Evolutionary conservation across 2,797 vertebrate species (phyloP), one percentile per base, ranked within the genome.

Genomic region (Cyprinodon diabolis): DNA sequence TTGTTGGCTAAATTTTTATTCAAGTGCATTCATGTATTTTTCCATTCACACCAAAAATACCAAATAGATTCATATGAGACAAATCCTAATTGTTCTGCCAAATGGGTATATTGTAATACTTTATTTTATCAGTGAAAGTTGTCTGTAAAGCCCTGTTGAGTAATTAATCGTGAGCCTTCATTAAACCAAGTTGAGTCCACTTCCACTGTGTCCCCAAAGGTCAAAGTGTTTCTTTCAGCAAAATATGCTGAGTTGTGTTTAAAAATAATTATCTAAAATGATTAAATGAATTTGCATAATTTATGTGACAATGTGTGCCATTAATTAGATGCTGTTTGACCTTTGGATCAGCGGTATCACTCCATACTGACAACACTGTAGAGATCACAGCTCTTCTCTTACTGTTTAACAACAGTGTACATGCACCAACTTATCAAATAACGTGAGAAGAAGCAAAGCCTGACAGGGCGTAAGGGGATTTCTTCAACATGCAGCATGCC

Each of bases 211-310:
- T 72, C 72, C 78, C 57, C 15, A 84, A 85, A 90, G 84, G 84
- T 91, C 77, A 89, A 4, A 69, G 58, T 54, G 73, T 80, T 79
- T 69, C 76, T 81, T 74, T n/a, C 35, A 74, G 79, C 25, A 74
- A 86, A 84, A 89, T 66, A 15, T 40, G 71, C 71, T 75, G 54
- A 75, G 75, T 86, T 88, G 71, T 82, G 73, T 79, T 51, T 85
- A 79, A 80, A 71, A 78, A 80, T 21, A 4, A 69, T 73, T 75
- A 73, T 58, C 48, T 30, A 58, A 85, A 81, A 69, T 69, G 75
- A 76, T 76, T 76, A 62, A 69, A 83, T 76, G 48, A 56, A 76
- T 83, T 88, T 74, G 75, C 65, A 77, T 77, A 76, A 81, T 84
- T 75, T 80, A 49, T 80, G 76, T 70, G 81, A 77, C 74, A 69